These are phyloP conservation scores for Phthorimaea operculella DNA, from an alignment of 1,140 invertebrate species.

Conservation along the genomic window DNA sequence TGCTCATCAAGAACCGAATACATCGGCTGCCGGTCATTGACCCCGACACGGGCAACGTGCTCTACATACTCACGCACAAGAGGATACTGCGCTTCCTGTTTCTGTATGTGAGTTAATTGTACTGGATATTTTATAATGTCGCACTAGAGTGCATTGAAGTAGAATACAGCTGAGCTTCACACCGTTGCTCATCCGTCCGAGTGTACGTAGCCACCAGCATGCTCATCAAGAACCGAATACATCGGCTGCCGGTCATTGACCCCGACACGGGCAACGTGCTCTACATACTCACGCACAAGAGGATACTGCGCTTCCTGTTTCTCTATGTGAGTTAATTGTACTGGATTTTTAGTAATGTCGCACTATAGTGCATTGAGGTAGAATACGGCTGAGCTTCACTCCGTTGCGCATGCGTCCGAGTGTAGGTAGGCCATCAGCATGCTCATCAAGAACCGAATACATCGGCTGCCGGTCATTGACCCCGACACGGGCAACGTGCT, in stretches of 20 bases:
- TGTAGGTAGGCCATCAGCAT: conserved; percentile 94
- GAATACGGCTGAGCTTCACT: too few species aligned
- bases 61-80: conserved; percentile 99
- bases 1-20: conserved; percentile 92
- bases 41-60: conserved; percentile 93
- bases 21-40: conserved; percentile 98
- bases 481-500: conserved; percentile 95
- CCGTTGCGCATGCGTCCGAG: too few species aligned
- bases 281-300: conserved; percentile 98
- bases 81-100: conserved; percentile 98
- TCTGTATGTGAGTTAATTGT: conserved; percentile 99
- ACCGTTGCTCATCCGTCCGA: too few species aligned
- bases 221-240: conserved; percentile 93
- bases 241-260: conserved; percentile 97
- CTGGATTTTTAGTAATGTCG: too few species aligned
- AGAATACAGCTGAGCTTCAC: too few species aligned
- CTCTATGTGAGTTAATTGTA: conserved; percentile 88
- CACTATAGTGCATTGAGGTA: too few species aligned
- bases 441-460: conserved; percentile 93
- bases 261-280: conserved; percentile 95
- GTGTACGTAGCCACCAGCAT: conserved; percentile 94
- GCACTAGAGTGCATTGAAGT: too few species aligned
- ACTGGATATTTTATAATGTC: too few species aligned
- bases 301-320: conserved; percentile 97
- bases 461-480: conserved; percentile 97